These are phyloP conservation scores for Anoplopoma fimbria DNA, from an alignment of 2,113 vertebrate species.

Conservation along the genomic window DNA sequence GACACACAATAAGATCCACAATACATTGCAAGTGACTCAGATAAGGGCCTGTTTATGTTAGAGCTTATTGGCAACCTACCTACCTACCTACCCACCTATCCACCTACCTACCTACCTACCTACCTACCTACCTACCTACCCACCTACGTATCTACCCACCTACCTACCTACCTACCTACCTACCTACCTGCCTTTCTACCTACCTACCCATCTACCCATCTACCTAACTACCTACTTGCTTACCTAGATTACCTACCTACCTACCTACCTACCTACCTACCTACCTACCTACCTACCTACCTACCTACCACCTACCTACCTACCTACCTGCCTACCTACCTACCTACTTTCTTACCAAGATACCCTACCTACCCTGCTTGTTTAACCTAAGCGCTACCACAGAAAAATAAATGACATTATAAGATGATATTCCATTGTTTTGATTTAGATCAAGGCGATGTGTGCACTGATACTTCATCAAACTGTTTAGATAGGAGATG, in stretches of 20 bases:
- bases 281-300: not conserved
- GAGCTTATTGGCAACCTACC: not conserved
- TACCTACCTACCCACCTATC: not conserved
- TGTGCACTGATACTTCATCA: slow-evolving; percentile 30
- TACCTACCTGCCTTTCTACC: not conserved
- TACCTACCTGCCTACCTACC: not conserved
- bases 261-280: not conserved
- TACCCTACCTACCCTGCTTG: not conserved
- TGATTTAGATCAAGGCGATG: slow-evolving; percentile 23
- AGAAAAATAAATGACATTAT: too few relatives aligned
- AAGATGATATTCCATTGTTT: slow-evolving; percentile 1
- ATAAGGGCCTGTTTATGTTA: not conserved
- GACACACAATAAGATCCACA: slow-evolving; percentile 34
- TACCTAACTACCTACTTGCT: not conserved
- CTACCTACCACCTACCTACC: not conserved
- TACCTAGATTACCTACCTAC: not conserved
- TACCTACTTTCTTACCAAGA: not conserved
- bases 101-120: not conserved
- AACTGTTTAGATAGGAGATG: slow-evolving; percentile 26
- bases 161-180: not conserved
- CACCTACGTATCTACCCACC: not conserved
- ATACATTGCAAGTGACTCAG: slow-evolving; percentile 24
- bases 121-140: not conserved
- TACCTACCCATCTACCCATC: not conserved
- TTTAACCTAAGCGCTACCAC: not conserved